Conservation (phyloP, 2,113 vertebrate genomes). For the Dasypus novemcinctus region DNA sequence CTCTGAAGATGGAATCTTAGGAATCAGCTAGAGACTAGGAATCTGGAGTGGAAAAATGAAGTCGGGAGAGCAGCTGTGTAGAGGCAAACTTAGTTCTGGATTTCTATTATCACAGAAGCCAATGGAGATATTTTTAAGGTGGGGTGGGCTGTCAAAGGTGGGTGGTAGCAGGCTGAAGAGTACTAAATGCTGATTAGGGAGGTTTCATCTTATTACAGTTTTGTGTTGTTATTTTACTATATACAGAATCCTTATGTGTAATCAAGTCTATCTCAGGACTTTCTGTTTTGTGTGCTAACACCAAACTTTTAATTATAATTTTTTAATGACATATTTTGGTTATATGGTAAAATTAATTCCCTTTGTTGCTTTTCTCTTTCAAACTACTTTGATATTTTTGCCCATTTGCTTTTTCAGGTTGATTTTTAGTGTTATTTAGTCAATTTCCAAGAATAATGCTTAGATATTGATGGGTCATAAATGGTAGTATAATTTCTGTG, state of each 20-base stretch:
- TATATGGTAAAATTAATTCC: neutral
- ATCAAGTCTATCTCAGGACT: neutral
- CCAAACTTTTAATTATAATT: neutral
- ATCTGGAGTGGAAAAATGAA: neutral
- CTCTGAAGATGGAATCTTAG: neutral
- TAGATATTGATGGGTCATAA: neutral
- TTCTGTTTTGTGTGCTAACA: neutral
- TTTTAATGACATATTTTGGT: neutral
- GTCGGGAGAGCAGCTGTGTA: neutral
- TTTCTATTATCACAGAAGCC: neutral
- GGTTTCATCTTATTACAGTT: neutral
- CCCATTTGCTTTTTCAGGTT: neutral
- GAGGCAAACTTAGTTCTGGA: neutral
- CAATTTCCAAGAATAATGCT: neutral
- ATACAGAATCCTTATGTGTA: neutral
- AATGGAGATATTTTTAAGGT: neutral
- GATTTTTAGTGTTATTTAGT: neutral
- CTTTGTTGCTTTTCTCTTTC: neutral
- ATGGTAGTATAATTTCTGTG: neutral
- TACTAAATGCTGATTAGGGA: neutral
- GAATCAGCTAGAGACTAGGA: no score
- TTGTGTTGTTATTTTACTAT: neutral
- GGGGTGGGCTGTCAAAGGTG: neutral
- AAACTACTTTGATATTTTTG: neutral
- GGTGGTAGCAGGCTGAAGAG: neutral